A percentile compares a stretch with the other conserved stretches of the same genome.
phyloP scores from a whole-genome alignment of 2,888 invertebrate species.

The Diarsia dahlii region DNA sequence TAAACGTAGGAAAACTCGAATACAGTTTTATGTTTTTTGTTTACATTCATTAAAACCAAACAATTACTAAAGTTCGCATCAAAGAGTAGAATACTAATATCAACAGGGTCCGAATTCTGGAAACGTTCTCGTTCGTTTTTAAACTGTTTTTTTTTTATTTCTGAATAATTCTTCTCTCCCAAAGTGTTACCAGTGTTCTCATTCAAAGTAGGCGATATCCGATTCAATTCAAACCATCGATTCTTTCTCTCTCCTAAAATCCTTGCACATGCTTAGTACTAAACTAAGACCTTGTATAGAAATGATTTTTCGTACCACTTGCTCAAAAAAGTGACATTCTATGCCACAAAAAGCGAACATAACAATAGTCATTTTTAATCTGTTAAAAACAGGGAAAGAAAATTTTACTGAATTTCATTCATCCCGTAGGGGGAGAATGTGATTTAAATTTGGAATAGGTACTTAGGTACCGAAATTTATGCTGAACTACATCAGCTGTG shows the following conservation, averaged over 20 bases:
- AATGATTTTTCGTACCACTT: too few relatives aligned
- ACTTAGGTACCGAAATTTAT: too few relatives aligned
- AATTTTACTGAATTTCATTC: too few relatives aligned
- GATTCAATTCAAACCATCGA: not conserved
- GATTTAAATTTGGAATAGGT: too few relatives aligned
- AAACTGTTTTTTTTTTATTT: not conserved
- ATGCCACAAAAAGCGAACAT: too few relatives aligned
- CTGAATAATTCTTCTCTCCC: not conserved
- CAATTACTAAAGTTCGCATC: not conserved
- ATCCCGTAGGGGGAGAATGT: too few relatives aligned
- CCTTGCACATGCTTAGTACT: not conserved
- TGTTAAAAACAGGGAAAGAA: too few relatives aligned
- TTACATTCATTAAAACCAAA: slow-evolving; percentile 11
- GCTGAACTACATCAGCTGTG: too few relatives aligned
- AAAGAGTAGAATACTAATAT: too few relatives aligned
- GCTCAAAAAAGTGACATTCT: too few relatives aligned
- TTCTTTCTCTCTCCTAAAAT: not conserved
- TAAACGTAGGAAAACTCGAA: slow-evolving; percentile 8
- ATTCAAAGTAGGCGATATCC: not conserved
- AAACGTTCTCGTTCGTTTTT: slow-evolving; percentile 12
- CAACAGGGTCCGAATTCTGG: not conserved
- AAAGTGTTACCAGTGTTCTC: not conserved
- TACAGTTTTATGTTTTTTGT: slow-evolving; percentile 1
- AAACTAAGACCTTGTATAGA: slow-evolving; percentile 2
- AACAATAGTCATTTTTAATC: too few relatives aligned